A percentile compares a stretch with the other conserved stretches of the same genome.
phyloP scores from a whole-genome alignment of 2,113 vertebrate species.

The Myocastor coypus region DNA sequence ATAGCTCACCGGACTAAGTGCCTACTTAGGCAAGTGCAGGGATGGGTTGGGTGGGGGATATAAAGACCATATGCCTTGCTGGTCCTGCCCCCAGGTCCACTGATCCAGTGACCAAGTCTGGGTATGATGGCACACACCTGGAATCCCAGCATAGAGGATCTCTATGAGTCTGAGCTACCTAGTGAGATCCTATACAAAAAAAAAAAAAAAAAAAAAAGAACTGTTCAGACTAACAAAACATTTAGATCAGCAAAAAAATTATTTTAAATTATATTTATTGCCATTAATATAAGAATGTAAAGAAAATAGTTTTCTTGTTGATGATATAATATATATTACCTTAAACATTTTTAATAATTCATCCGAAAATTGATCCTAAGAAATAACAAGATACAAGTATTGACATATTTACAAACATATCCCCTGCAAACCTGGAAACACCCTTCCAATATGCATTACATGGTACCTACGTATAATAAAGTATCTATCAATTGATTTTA shows the following conservation, averaged over 20 bases:
- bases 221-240: neutral
- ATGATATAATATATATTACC: neutral
- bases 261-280: neutral
- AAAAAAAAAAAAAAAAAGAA: neutral
- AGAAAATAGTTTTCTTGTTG: conserved; percentile 34
- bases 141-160: no score
- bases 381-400: neutral
- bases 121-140: no score
- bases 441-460: neutral
- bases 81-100: no score
- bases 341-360: conserved; percentile 31
- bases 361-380: conserved; percentile 21
- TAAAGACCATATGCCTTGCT: no score
- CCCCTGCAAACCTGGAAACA: neutral
- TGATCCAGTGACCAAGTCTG: no score
- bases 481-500: neutral
- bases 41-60: no score
- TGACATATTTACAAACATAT: neutral
- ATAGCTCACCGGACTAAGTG: no score
- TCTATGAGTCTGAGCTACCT: no score
- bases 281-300: neutral
- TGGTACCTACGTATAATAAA: neutral
- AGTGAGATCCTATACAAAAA: no score
- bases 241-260: neutral
- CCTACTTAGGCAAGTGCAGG: no score